Evolutionary conservation across 64 coral and sea anemone genomes (phyloP).

Genomic region (Platygyra sinensis): DNA sequence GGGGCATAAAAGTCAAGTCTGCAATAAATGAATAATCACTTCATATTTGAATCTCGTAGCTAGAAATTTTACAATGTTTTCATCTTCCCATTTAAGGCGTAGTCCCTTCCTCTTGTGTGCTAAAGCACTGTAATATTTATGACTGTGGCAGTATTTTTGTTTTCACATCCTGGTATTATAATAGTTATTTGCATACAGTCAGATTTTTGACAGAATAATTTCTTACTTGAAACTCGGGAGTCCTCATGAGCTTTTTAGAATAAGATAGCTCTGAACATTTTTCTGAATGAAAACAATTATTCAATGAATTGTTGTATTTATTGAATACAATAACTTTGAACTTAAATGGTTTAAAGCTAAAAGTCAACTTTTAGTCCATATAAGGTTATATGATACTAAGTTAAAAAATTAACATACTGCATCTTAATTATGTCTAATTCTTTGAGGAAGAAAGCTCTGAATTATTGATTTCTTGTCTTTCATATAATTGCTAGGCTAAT

Average conservation of each 20-base stretch:
- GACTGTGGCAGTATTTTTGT: not conserved
- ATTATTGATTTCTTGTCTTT: not conserved
- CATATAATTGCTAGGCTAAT: too few species aligned
- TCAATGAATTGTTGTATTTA: not conserved
- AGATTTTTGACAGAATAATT: not conserved
- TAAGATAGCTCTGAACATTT: too few species aligned
- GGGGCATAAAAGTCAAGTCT: not conserved
- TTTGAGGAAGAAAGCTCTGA: not conserved
- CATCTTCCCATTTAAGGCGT: not conserved
- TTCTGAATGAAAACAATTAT: not conserved
- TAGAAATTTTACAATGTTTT: not conserved
- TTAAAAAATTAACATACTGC: not conserved
- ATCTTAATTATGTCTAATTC: not conserved
- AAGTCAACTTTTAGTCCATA: constrained; percentile 1
- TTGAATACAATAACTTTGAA: not conserved
- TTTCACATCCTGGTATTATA: not conserved
- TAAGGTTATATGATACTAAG: not conserved
- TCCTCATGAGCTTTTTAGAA: too few species aligned
- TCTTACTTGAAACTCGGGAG: too few species aligned
- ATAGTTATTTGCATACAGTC: not conserved
- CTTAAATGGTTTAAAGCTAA: not conserved
- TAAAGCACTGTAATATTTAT: not conserved
- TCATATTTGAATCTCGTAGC: not conserved
- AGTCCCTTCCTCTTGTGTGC: not conserved
- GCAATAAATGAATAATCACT: not conserved